A percentile compares a stretch with the other conserved stretches of the same genome.
phyloP scores from a whole-genome alignment of 2,113 vertebrate species.

The Meleagris gallopavo region DNA sequence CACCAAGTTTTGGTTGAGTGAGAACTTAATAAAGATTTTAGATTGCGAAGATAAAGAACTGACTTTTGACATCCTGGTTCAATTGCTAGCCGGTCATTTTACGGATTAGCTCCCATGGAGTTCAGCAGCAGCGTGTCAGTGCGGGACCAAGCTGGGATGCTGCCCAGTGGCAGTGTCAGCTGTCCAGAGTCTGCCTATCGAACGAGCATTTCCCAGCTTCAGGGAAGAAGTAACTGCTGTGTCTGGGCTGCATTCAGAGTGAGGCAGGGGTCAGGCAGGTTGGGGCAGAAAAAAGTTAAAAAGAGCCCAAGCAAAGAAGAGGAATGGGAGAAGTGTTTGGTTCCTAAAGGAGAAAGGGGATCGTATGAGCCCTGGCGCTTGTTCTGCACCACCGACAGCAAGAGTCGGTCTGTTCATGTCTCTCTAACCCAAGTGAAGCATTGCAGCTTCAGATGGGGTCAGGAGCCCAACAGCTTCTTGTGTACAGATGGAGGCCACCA shows the following conservation, averaged over 20 bases:
- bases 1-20: slow-evolving; percentile 58
- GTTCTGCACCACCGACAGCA: neutral
- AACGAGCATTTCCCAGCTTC: neutral
- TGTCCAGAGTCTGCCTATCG: neutral
- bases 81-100: slow-evolving; percentile 49
- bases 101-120: slow-evolving; percentile 30
- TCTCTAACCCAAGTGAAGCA: neutral
- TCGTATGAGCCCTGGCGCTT: neutral
- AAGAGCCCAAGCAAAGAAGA: neutral
- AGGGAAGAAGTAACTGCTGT: neutral
- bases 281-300: neutral
- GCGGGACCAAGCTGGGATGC: slow-evolving; percentile 14
- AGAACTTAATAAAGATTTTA: slow-evolving; percentile 69
- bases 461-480: accelerated
- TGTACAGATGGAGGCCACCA: too few species aligned
- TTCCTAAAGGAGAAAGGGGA: neutral
- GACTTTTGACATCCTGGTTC: slow-evolving; percentile 62
- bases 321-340: neutral
- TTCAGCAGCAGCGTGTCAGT: slow-evolving; percentile 18
- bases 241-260: neutral
- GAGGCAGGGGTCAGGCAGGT: neutral
- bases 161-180: neutral
- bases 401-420: neutral
- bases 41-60: slow-evolving; percentile 57
- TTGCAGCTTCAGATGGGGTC: neutral